phyloP scores from a whole-genome alignment of 2,797 vertebrate species.

The Argya squamiceps region DNA sequence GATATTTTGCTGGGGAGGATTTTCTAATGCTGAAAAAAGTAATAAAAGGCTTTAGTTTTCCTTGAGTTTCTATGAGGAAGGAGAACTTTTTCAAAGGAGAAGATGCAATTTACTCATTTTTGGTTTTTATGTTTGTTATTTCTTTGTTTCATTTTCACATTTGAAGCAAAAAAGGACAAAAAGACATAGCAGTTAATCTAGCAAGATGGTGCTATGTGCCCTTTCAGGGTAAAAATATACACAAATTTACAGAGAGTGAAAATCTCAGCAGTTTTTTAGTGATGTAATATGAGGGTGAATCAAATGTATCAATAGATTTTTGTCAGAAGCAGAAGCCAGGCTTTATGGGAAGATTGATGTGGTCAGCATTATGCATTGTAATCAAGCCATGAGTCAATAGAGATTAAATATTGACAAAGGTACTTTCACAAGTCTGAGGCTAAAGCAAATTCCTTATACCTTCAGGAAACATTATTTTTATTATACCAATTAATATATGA shows the following conservation, averaged over 20 bases:
- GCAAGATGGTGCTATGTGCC: neutral
- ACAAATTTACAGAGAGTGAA: neutral
- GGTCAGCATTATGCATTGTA: constrained; percentile 30
- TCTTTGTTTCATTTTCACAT: neutral
- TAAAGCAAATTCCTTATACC: neutral
- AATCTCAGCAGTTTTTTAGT: constrained; percentile 35
- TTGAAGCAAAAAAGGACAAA: neutral
- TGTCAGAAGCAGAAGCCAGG: neutral
- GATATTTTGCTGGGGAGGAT: neutral
- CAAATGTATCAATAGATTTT: constrained; percentile 42
- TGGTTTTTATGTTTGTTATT: neutral
- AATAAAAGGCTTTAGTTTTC: neutral
- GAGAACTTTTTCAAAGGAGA: neutral
- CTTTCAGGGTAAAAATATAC: neutral
- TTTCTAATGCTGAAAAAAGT: neutral
- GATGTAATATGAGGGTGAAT: constrained; percentile 3
- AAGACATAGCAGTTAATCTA: neutral
- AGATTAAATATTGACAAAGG: constrained; percentile 67
- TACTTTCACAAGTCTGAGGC: neutral
- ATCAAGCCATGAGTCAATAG: constrained; percentile 29
- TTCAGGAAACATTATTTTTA: constrained; percentile 20
- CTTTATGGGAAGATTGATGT: constrained; percentile 33
- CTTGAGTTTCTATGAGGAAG: neutral
- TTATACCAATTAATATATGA: neutral
- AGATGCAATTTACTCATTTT: neutral